Base-by-base conservation (phyloP, 1,140 invertebrate species). In the Paracyclopina nana region DNA sequence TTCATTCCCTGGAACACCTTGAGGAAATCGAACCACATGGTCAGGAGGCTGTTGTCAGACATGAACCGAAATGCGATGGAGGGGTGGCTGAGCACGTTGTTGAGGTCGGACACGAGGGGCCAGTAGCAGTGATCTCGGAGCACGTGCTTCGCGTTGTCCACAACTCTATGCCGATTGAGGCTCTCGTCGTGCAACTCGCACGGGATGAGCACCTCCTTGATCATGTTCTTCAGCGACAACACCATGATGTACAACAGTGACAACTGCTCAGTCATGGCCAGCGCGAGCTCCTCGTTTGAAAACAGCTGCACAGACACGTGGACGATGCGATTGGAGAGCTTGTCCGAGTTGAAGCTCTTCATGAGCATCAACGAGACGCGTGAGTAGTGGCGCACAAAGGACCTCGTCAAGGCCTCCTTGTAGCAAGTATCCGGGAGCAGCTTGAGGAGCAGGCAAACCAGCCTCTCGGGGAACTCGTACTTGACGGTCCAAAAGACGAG, bases 71-170 rank as follows among this genome's bases (percentile, higher is more conserved):
- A 62, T 1, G 88, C 87, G 14, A 96, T 83, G 9, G 79, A 80
- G 56, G 77, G 72, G 64, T 96, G 91, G 0, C 85, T 87, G 1
- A 97, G 69, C n/a, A 96, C 80, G 65, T 95, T 96, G 61, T 94
- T 95, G 29, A 97, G 74, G 70, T 97, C 91, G 1, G 86, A 92
- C 29, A 96, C 85, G 2, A 95, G 69, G 9, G 91, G 88, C 90
- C 90, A 96, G 66, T 94, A 96, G 67, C 87, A 92, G 65, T 96
- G 91, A 60, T 94, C 84, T 64, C 87, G 91, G 84, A 96, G 92
- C 4, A 92, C 81, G 55, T 79, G 72, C 55, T 79, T 72, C 11
- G 76, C 79, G 63, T 88, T 95, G 60, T 94, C 86, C 5, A 95
- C 88, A n/a, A 95, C 87, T 58, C 73, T 76, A 61, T 90, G 84